Evolutionary conservation across 2,797 vertebrate genomes (phyloP).

Genomic region (Sebastes itinus): DNA sequence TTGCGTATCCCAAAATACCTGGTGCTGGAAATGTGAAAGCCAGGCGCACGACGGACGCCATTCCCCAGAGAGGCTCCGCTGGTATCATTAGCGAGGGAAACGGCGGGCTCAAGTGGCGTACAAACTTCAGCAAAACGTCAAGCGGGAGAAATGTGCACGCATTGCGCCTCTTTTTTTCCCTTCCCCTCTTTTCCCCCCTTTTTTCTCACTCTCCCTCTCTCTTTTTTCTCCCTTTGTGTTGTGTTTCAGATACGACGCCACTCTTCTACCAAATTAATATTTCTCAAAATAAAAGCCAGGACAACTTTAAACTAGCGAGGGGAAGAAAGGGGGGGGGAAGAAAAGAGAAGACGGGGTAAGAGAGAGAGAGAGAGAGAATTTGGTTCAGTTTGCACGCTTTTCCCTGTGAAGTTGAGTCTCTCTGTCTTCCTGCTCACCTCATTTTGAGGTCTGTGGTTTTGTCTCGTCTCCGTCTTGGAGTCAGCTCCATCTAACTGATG

Average conservation of each 20-base stretch:
- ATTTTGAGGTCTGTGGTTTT: conserved; percentile 80
- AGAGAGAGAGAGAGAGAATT: conserved; percentile 52
- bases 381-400: conserved; percentile 62
- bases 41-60: conserved; percentile 81
- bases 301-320: conserved; percentile 87
- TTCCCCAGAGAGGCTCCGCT: conserved; percentile 85
- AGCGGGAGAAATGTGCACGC: conserved; percentile 81
- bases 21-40: conserved; percentile 81
- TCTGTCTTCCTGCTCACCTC: conserved; percentile 71
- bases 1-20: conserved; percentile 88
- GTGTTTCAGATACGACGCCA: conserved; percentile 73
- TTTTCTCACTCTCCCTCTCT: conserved; percentile 56
- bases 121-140: conserved; percentile 92
- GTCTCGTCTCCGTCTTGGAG: conserved; percentile 76
- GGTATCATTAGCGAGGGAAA: conserved; percentile 89
- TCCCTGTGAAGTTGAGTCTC: conserved; percentile 76
- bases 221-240: conserved; percentile 73
- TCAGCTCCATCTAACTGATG: conserved; percentile 80
- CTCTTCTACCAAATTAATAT: conserved; percentile 88
- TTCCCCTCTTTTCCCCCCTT: conserved; percentile 27
- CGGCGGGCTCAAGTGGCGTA: conserved; percentile 86
- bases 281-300: conserved; percentile 89
- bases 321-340: conserved; percentile 70
- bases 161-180: conserved; percentile 60
- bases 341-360: conserved; percentile 42